These are phyloP conservation scores for Epinotia ramella DNA, from an alignment of 2,888 invertebrate species.

Conservation along the genomic window DNA sequence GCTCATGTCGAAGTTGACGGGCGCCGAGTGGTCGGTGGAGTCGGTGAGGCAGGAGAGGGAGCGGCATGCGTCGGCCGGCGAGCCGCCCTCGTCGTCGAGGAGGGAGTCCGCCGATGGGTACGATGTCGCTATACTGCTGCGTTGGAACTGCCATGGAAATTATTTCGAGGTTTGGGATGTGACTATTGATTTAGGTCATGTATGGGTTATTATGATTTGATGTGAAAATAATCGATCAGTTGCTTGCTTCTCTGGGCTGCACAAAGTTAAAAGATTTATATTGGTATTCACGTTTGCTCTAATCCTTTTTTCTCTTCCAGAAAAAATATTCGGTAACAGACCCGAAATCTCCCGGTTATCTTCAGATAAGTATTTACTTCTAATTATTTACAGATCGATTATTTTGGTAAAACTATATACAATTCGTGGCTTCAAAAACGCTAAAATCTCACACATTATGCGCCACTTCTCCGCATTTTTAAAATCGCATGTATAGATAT, in stretches of 20 bases:
- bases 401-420: neutral
- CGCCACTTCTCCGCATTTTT: neutral
- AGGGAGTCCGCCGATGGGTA: constrained; percentile 84
- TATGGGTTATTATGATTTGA: constrained; percentile 3
- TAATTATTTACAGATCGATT: neutral
- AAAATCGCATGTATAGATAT: neutral
- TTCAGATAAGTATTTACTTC: neutral
- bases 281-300: neutral
- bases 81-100: constrained; percentile 70
- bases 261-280: neutral
- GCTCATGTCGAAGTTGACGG: constrained; percentile 96
- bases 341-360: neutral
- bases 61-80: constrained; percentile 90
- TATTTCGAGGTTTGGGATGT: constrained; percentile 16
- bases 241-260: neutral
- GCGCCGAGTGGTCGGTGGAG: constrained; percentile 96
- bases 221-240: constrained; percentile 17
- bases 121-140: constrained; percentile 72
- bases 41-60: constrained; percentile 94
- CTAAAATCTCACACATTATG: neutral
- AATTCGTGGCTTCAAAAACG: neutral
- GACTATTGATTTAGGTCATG: constrained; percentile 9
- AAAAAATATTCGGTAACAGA: neutral
- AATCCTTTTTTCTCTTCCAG: neutral
- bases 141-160: constrained; percentile 56